Conservation (phyloP, 2,113 vertebrate species). For the Triplophysa siluroides region DNA sequence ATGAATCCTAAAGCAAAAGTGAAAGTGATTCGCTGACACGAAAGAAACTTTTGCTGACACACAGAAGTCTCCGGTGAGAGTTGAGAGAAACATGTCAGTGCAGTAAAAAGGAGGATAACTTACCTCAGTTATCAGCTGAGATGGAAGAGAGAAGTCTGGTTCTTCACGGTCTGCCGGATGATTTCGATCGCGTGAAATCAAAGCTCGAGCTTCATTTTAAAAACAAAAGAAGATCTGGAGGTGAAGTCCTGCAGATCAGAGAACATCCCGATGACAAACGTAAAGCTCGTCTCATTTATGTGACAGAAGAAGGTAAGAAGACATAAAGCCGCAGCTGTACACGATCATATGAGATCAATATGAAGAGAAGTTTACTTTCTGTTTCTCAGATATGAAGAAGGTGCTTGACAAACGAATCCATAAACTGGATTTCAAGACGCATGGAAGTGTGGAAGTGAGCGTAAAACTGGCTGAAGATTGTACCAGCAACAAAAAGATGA, state of each 20-base stretch:
- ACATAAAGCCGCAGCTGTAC: background rate
- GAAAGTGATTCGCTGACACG: slow-evolving; percentile 27
- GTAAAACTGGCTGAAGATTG: slow-evolving; percentile 37
- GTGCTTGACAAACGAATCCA: slow-evolving; percentile 55
- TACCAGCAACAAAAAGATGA: background rate
- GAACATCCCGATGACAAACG: slow-evolving; percentile 52
- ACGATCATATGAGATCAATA: too few relatives aligned
- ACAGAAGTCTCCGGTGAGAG: too few relatives aligned
- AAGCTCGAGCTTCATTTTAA: slow-evolving; percentile 61
- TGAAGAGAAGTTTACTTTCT: too few relatives aligned
- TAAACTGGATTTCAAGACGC: slow-evolving; percentile 51
- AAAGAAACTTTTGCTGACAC: too few relatives aligned
- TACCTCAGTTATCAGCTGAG: background rate
- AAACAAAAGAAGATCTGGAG: slow-evolving; percentile 64
- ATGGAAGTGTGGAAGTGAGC: slow-evolving; percentile 45
- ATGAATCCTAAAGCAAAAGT: slow-evolving; percentile 32
- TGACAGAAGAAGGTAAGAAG: slow-evolving; percentile 48
- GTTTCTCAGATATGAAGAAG: slow-evolving; percentile 45
- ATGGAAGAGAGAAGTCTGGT: slow-evolving; percentile 48
- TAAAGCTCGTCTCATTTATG: slow-evolving; percentile 58
- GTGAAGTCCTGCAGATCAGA: slow-evolving; percentile 50
- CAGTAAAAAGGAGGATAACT: too few relatives aligned
- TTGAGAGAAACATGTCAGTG: background rate
- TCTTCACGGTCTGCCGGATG: slow-evolving; percentile 57
- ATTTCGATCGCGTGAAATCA: slow-evolving; percentile 26